A percentile compares a stretch with the other conserved stretches of the same genome.
Conservation (phyloP, 1,140 invertebrate genomes). For the Solenopsis fugax region DNA sequence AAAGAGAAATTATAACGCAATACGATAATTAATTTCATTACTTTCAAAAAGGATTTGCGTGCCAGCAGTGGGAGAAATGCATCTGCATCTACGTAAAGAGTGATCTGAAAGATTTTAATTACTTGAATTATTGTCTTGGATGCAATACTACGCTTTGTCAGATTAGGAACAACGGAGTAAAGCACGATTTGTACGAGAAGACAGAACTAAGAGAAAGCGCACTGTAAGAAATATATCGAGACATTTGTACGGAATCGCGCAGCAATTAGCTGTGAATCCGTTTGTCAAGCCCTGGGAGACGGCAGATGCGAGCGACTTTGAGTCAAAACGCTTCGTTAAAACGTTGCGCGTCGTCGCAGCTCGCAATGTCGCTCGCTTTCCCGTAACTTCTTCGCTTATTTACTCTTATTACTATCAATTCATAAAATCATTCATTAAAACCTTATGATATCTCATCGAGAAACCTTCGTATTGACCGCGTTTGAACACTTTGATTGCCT, state of each 20-base stretch:
- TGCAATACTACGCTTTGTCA: background rate
- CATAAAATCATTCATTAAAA: slow-evolving; percentile 26
- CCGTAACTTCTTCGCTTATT: slow-evolving; percentile 25
- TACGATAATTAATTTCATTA: slow-evolving; percentile 25
- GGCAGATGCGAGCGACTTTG: slow-evolving; percentile 57
- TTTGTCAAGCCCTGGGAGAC: slow-evolving; percentile 63
- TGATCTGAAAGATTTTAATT: slow-evolving; percentile 46
- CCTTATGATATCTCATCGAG: background rate
- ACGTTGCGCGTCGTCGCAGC: background rate
- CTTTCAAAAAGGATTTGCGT: background rate
- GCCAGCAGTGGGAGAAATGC: background rate
- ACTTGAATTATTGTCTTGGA: slow-evolving; percentile 13
- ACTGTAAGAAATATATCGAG: slow-evolving; percentile 10
- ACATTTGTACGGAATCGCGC: slow-evolving; percentile 49
- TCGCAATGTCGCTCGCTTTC: background rate
- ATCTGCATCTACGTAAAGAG: background rate
- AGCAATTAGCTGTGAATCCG: slow-evolving; percentile 68
- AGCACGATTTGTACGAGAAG: background rate
- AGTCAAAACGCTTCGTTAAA: slow-evolving; percentile 56
- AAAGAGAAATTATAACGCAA: background rate
- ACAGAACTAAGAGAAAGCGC: background rate
- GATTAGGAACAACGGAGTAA: background rate
- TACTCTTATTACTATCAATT: slow-evolving; percentile 15
- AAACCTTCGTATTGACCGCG: background rate
- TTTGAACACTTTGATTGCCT: too few species aligned